Percentiles rank a stretch among this genome's conserved stretches.
phyloP scores from a whole-genome alignment of 2,888 invertebrate species.

The Gibbula magus region DNA sequence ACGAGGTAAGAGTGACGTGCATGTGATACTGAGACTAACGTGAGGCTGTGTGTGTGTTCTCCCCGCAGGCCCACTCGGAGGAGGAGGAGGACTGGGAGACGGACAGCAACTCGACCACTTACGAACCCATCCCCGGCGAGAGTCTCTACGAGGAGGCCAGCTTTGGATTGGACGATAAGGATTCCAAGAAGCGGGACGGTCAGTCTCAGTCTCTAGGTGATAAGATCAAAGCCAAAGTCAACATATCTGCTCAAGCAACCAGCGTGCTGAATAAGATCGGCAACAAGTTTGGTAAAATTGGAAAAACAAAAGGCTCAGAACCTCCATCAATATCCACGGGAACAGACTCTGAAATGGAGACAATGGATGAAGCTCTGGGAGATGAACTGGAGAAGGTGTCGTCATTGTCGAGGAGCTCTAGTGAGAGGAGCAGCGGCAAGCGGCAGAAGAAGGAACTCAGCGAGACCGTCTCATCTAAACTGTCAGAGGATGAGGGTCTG shows the following conservation, averaged over 20 bases:
- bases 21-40: too few species aligned
- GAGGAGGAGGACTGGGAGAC: slow-evolving; percentile 41
- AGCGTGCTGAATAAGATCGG: slow-evolving; percentile 36
- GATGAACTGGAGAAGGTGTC: slow-evolving; percentile 35
- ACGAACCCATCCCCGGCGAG: slow-evolving; percentile 37
- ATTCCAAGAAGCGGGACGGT: not conserved
- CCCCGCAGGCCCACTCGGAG: slow-evolving; percentile 32
- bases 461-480: not conserved
- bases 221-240: slow-evolving; percentile 36
- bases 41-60: too few species aligned
- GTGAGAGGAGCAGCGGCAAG: slow-evolving; percentile 46
- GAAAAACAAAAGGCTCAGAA: slow-evolving; percentile 31
- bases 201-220: slow-evolving; percentile 27
- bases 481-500: slow-evolving; percentile 23
- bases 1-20: too few species aligned
- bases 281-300: slow-evolving; percentile 33
- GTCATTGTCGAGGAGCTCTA: slow-evolving; percentile 43
- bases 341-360: slow-evolving; percentile 51
- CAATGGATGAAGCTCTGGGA: slow-evolving; percentile 39
- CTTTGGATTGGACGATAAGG: not conserved
- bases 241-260: slow-evolving; percentile 39
- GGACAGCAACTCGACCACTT: slow-evolving; percentile 37
- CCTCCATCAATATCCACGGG: slow-evolving; percentile 39
- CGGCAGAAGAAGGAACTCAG: slow-evolving; percentile 23
- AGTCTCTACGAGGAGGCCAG: slow-evolving; percentile 46